These are phyloP conservation scores for Pantherophis alleghaniensis DNA, from an alignment of 2,797 vertebrate species.

Conservation along the genomic window DNA sequence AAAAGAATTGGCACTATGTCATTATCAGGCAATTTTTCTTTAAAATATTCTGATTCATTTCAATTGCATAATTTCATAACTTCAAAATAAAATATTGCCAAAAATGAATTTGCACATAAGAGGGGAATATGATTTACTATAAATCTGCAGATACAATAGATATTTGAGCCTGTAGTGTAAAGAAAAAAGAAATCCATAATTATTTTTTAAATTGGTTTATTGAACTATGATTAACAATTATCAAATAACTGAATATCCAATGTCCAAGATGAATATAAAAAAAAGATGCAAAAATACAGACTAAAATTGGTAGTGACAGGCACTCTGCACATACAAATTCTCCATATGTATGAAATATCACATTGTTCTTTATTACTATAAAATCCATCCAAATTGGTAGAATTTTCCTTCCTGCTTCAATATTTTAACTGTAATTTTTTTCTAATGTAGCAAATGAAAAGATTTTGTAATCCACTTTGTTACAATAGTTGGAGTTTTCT, in stretches of 20 bases:
- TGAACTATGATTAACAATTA: background rate
- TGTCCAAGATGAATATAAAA: background rate
- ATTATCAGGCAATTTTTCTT: background rate
- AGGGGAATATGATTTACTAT: background rate
- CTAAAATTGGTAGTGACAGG: background rate
- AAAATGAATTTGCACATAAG: background rate
- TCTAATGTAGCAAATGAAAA: background rate
- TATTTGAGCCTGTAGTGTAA: background rate
- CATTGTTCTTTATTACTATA: background rate
- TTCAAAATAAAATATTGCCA: background rate
- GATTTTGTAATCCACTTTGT: background rate
- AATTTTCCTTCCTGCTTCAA: background rate
- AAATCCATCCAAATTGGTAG: background rate
- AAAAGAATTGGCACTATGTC: background rate
- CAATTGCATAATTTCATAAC: background rate
- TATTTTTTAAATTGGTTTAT: background rate
- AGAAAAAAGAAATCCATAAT: background rate
- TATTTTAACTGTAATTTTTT: background rate
- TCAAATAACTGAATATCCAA: background rate
- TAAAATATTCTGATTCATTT: background rate
- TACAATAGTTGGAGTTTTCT: background rate
- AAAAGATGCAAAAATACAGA: background rate
- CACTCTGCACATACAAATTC: background rate
- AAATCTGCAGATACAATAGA: background rate
- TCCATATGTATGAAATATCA: background rate